Evolutionary conservation across 30 jellyfish, hydroid and myxozoan genomes (phyloP).

Genomic region (Aurelia sp.): DNA sequence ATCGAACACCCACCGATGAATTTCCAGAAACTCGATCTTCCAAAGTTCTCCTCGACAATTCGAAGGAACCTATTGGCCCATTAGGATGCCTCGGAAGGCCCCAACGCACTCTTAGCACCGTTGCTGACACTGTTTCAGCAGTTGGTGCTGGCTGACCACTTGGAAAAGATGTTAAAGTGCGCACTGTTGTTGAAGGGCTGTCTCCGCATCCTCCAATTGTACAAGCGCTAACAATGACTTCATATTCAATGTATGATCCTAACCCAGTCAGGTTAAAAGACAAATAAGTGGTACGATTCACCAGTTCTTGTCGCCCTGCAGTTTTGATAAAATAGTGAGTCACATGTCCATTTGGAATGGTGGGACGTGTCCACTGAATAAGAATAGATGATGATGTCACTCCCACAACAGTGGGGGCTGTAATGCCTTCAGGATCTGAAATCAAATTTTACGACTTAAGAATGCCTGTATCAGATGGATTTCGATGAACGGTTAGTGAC

Average conservation of each 20-base stretch:
- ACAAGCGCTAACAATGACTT: conserved; percentile 61
- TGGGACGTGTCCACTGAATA: conserved; percentile 76
- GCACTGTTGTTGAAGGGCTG: conserved; percentile 58
- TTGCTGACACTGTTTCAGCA: conserved; percentile 74
- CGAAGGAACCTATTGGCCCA: conserved; percentile 74
- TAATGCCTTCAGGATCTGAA: conserved; percentile 86
- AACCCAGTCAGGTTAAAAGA: conserved; percentile 56
- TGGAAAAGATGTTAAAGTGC: conserved; percentile 87
- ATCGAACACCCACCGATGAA: not conserved
- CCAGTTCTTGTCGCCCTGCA: conserved; percentile 4
- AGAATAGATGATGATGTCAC: conserved; percentile 37
- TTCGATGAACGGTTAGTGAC: too few relatives aligned
- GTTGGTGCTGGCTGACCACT: conserved; percentile 82
- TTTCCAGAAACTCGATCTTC: conserved; percentile 73
- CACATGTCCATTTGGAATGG: conserved; percentile 79
- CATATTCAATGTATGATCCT: conserved; percentile 75
- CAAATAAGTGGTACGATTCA: conserved; percentile 10
- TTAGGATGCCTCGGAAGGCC: conserved; percentile 66
- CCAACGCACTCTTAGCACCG: conserved; percentile 91
- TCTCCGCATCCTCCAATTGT: conserved; percentile 88
- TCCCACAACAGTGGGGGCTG: conserved; percentile 49
- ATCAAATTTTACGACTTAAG: not conserved
- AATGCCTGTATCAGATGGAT: too few relatives aligned
- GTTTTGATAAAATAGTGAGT: conserved; percentile 68
- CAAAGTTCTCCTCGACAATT: conserved; percentile 61